Base-by-base conservation (phyloP, 2,113 vertebrate species). In the Hiodon alosoides region DNA sequence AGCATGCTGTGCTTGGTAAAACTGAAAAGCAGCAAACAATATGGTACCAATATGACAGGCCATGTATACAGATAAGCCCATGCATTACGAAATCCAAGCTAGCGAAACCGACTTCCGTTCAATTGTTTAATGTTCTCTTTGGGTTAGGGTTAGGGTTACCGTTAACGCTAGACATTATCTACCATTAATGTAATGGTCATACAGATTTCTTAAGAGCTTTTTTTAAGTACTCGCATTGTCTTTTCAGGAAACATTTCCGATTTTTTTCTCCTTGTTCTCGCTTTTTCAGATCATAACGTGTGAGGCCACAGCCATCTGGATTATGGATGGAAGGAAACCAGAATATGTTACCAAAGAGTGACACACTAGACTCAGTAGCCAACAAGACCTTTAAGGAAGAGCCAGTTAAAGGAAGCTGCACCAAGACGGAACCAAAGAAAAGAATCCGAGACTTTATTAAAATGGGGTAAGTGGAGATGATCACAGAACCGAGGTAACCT, bases 391-490 rank as follows among this genome's bases (percentile, higher is more conserved):
- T 79, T 80, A 62, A 82, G 84, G 79, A 71, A 7, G 76, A 85
- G 82, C 84, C 85, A 76, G 72, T 14, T 13, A 7, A 4, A 67
- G 7, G 46, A 17, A 68, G 52, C 66, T 7, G 66, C 52, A 50
- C 66, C 50, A 70, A 87, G 82, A 71, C 76, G 79, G 60, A 69
- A 71, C 79, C 75, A 4, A 66, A 72, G 67, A 13, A 73, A 48
- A 82, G 74, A 72, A 71, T 67, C 78, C 67, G 74, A 78, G 70
- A 77, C 72, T 78, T 83, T 79, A 85, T 85, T 86, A 89, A 84
- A 85, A 89, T 90, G 89, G 89, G 89, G 88, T 91, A 81, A 80
- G 88, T 88, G 81, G 78, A 83, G 81, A 75, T 70, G 78, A 77
- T 71, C 62, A 6, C 55, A 47, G 5, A 74, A 76, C 64, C 76